Evolutionary conservation across 2,113 vertebrate genomes (phyloP).

Genomic region (Acanthochromis polyacanthus): DNA sequence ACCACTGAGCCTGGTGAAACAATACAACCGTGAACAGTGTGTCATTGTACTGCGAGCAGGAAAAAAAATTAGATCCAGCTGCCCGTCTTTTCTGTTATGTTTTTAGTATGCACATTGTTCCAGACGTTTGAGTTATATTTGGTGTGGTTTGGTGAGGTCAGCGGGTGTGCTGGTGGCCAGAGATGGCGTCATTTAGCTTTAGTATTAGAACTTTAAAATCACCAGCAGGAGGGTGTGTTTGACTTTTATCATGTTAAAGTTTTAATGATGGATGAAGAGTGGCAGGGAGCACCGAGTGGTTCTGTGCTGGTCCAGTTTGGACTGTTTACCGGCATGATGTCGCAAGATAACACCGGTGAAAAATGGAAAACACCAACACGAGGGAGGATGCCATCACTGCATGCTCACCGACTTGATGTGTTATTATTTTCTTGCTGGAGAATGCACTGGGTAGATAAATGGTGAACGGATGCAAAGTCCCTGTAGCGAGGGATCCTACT

Average conservation of each 20-base stretch:
- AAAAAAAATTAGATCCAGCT: constrained; percentile 45
- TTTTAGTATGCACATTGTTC: constrained; percentile 28
- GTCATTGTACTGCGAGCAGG: constrained; percentile 14
- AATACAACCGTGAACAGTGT: constrained; percentile 14
- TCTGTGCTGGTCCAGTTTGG: constrained; percentile 21
- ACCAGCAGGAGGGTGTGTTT: constrained; percentile 21
- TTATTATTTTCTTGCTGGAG: constrained; percentile 36
- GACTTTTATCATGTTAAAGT: background rate
- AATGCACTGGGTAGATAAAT: constrained; percentile 4
- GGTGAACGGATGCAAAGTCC: constrained; percentile 26
- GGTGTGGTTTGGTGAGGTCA: constrained; percentile 63
- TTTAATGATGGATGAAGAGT: background rate
- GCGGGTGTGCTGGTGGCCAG: constrained; percentile 24
- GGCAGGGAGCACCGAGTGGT: constrained; percentile 1
- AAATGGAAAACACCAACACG: constrained; percentile 30
- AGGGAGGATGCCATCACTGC: constrained; percentile 31
- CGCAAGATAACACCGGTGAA: constrained; percentile 18
- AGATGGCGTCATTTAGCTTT: constrained; percentile 30
- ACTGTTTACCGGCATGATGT: constrained; percentile 9
- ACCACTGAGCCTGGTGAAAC: constrained; percentile 8
- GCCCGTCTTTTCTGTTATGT: constrained; percentile 24
- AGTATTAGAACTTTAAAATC: constrained; percentile 23
- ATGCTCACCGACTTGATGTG: constrained; percentile 16
- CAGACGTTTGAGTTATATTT: constrained; percentile 49
- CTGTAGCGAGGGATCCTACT: constrained; percentile 20